A percentile compares a stretch with the other conserved stretches of the same genome.
These are phyloP conservation scores for Sphecodes monilicornis DNA, from an alignment of 2,888 invertebrate species.

Conservation along the genomic window DNA sequence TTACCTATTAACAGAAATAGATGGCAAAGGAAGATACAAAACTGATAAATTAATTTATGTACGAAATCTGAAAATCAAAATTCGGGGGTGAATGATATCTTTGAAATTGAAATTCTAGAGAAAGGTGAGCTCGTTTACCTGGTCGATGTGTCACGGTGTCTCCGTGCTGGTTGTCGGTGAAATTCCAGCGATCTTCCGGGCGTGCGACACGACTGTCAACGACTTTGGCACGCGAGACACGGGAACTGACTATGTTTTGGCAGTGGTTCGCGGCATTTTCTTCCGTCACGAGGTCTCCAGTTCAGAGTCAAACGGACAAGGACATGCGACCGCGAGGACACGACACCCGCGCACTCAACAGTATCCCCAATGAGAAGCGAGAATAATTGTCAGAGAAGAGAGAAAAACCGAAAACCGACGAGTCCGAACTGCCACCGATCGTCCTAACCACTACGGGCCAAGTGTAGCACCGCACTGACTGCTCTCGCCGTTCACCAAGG, in stretches of 20 bases:
- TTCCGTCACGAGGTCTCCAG: slow-evolving; percentile 51
- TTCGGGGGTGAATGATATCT: neutral
- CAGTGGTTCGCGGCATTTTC: slow-evolving; percentile 62
- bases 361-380: slow-evolving; percentile 15
- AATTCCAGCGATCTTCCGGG: slow-evolving; percentile 38
- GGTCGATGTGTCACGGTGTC: slow-evolving; percentile 13
- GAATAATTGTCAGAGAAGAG: slow-evolving; percentile 46
- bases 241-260: slow-evolving; percentile 50
- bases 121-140: slow-evolving; percentile 35
- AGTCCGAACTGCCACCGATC: slow-evolving; percentile 65
- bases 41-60: too few relatives aligned
- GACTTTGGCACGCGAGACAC: slow-evolving; percentile 50
- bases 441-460: slow-evolving; percentile 74
- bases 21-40: too few relatives aligned
- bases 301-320: slow-evolving; percentile 29
- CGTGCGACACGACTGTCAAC: slow-evolving; percentile 44
- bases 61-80: too few relatives aligned
- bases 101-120: neutral
- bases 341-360: slow-evolving; percentile 54
- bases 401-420: slow-evolving; percentile 43
- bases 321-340: slow-evolving; percentile 53
- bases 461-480: slow-evolving; percentile 82
- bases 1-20: too few relatives aligned
- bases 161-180: slow-evolving; percentile 30
- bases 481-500: slow-evolving; percentile 77